A percentile compares a stretch with the other conserved stretches of the same genome.
phyloP scores from a whole-genome alignment of 2,888 invertebrate genomes.

The Ochropleura plecta region DNA sequence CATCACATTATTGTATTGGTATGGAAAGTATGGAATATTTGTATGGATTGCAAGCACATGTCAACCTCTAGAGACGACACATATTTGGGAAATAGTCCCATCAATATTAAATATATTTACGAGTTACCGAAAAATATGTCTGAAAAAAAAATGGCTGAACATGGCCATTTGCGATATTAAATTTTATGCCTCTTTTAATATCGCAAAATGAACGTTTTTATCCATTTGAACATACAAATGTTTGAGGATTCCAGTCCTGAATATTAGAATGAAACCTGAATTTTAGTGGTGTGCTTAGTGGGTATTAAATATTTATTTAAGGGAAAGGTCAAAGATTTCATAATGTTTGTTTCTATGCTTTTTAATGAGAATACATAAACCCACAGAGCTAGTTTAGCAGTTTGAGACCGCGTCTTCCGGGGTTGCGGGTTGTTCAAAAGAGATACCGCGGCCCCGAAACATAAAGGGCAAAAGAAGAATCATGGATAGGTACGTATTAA shows the following conservation, averaged over 20 bases:
- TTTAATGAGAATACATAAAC: neutral
- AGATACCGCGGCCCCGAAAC: too few relatives aligned
- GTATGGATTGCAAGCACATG: neutral
- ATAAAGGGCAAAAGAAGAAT: too few relatives aligned
- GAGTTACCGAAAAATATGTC: conserved; percentile 19
- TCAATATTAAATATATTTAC: conserved; percentile 31
- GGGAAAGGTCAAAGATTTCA: conserved; percentile 2
- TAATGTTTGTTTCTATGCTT: neutral
- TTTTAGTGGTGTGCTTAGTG: conserved; percentile 17
- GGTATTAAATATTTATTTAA: conserved; percentile 20
- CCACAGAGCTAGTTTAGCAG: too few relatives aligned
- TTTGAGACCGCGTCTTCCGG: too few relatives aligned
- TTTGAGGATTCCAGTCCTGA: conserved; percentile 33
- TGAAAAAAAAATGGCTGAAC: conserved; percentile 33
- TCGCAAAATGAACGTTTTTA: conserved; percentile 51
- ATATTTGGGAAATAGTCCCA: neutral
- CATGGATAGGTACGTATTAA: too few relatives aligned
- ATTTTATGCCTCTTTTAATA: conserved; percentile 51
- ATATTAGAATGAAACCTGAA: conserved; percentile 36
- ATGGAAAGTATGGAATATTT: too few relatives aligned
- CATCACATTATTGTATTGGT: too few relatives aligned
- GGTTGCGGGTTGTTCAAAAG: too few relatives aligned
- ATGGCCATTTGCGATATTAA: conserved; percentile 59
- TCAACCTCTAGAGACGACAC: neutral
- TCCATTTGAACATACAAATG: conserved; percentile 34